A percentile compares a stretch with the other conserved stretches of the same genome.
phyloP scores from a whole-genome alignment of 2,797 vertebrate species.

The Pangasius larnaudii region DNA sequence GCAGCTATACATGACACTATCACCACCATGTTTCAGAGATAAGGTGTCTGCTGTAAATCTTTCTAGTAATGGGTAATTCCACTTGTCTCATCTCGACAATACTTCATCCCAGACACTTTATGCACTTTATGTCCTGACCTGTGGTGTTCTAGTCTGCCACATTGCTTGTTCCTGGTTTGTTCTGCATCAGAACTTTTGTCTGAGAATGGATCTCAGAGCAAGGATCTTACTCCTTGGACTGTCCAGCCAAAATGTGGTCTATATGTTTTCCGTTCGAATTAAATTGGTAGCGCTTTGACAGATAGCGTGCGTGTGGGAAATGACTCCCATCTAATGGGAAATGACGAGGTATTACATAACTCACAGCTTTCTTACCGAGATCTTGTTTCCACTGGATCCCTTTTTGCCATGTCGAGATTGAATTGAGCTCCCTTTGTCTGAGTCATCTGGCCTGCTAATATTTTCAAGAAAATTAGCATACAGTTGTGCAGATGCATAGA shows the following conservation, averaged over 20 bases:
- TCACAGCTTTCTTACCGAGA: background rate
- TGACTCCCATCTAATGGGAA: background rate
- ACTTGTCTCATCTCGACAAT: background rate
- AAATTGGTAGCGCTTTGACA: background rate
- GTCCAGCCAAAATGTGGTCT: too few relatives aligned
- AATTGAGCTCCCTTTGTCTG: background rate
- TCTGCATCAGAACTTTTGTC: background rate
- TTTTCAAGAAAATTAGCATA: background rate
- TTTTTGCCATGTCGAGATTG: background rate
- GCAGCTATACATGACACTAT: background rate
- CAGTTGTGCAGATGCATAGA: background rate
- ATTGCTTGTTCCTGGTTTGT: background rate
- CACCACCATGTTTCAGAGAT: constrained; percentile 2
- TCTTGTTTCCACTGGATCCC: background rate
- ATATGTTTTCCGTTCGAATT: background rate
- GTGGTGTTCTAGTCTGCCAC: background rate
- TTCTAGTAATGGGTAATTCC: background rate
- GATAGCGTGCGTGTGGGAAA: background rate
- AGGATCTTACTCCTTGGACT: too few relatives aligned
- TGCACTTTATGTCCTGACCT: background rate
- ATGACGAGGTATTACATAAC: background rate
- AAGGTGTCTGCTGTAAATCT: background rate
- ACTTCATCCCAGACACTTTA: background rate
- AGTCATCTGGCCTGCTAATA: background rate
- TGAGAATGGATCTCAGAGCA: background rate